phyloP scores from a whole-genome alignment of 2,113 vertebrate species.

The Cervus canadensis region DNA sequence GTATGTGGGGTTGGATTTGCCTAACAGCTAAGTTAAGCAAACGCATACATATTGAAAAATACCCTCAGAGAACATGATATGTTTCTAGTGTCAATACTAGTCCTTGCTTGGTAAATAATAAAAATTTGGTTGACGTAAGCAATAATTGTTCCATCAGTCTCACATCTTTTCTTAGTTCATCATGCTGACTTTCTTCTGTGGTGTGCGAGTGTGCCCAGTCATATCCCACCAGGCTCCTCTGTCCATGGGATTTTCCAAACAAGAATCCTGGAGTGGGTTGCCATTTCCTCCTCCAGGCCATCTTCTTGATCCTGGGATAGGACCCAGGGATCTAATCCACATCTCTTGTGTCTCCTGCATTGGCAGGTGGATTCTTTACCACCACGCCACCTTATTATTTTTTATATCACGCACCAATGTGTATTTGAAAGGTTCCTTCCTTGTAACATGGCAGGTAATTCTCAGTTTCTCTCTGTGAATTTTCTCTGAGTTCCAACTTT shows the following conservation, averaged over 20 bases:
- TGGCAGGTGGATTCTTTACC: background rate
- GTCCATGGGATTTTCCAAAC: background rate
- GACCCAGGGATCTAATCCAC: background rate
- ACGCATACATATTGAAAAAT: background rate
- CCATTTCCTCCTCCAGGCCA: background rate
- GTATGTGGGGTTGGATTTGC: background rate
- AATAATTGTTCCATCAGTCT: background rate
- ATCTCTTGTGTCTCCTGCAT: background rate
- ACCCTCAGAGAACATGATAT: background rate
- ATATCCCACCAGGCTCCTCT: background rate
- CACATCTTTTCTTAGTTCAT: background rate
- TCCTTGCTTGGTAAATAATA: background rate
- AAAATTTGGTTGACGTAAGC: background rate
- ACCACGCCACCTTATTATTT: background rate
- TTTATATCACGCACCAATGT: background rate
- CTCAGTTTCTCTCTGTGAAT: background rate
- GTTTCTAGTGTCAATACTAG: background rate
- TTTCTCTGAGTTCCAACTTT: background rate
- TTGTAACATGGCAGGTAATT: background rate
- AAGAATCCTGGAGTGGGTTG: background rate
- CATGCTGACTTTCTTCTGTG: background rate
- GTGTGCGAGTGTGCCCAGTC: background rate
- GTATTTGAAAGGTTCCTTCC: background rate
- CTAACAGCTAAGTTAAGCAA: background rate
- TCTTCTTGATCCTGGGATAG: background rate